Evolutionary conservation across 2,797 vertebrate species (phyloP), one percentile per base, ranked within the genome.

Genomic region (Lepus townsendii): DNA sequence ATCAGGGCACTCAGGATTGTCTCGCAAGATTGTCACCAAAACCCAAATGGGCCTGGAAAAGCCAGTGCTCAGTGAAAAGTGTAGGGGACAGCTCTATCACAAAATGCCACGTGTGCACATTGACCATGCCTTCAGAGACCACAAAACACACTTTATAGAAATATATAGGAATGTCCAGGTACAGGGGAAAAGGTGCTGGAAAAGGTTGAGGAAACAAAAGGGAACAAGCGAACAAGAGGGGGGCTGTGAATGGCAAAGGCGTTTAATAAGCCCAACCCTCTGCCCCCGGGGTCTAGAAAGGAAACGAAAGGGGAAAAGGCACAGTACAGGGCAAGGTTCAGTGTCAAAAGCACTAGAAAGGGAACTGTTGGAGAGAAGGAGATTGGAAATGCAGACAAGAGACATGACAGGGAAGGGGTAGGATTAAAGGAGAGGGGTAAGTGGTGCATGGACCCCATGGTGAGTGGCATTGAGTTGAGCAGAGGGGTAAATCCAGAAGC

Each of bases 111-210:
- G 30, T 20, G 62, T 47, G 11, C 22, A 69, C 66, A 78, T 7
- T 73, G 79, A 86, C 92, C 84, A 83, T 42, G 88, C 30, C 80
- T 79, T 79, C 92, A 80, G 78, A 75, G 83, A 73, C 62, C 27
- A 73, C 72, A 42, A 85, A 72, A 57, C 5, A 30, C 42, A 35
- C 75, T 87, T 72, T 83, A 71, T 75, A 76, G 66, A 30, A 69
- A 19, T 20, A 83, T n/a, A 30, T 0, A 80, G 66, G 83, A 89
- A 93, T 66, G 68, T 69, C 62, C 71, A 72, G 76, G 38, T 8
- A 24, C 4, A 11, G 50, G 30, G 20, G 26, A 80, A 78, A 42
- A 12, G 50, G 9, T 5, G 22, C 42, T 60, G 52, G 66, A 22
- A 65, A 50, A 5, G 57, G 16, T 3, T 50, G 26, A 93, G 52